These are phyloP conservation scores for Megalurothrips usitatus DNA, from an alignment of 2,888 invertebrate genomes.

Conservation along the genomic window DNA sequence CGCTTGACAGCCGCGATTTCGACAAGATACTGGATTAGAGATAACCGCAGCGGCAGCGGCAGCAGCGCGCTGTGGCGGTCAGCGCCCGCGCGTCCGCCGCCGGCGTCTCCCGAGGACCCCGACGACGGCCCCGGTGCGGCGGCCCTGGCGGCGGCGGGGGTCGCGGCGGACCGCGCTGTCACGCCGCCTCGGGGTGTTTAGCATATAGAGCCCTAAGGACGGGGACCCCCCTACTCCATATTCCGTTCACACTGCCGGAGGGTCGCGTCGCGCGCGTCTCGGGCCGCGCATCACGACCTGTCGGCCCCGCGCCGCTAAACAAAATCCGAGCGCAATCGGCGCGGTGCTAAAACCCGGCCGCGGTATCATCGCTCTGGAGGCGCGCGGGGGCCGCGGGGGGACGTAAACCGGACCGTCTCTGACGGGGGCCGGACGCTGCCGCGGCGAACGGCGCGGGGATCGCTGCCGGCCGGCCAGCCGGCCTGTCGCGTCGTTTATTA, in stretches of 20 bases:
- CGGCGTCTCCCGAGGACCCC: too few relatives aligned
- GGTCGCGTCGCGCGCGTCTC: too few relatives aligned
- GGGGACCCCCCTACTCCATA: neutral
- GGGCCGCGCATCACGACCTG: too few relatives aligned
- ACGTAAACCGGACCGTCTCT: too few relatives aligned
- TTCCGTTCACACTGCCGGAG: constrained; percentile 8
- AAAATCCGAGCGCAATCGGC: too few relatives aligned
- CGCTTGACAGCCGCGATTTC: neutral
- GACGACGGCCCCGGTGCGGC: too few relatives aligned
- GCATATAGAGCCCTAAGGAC: constrained; percentile 23
- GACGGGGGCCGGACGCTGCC: neutral
- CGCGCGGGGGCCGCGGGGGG: neutral
- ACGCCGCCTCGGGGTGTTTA: neutral
- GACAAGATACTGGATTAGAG: neutral
- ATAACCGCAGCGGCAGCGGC: neutral
- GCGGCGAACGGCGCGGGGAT: neutral
- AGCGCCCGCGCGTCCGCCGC: too few relatives aligned
- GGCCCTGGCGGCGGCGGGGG: too few relatives aligned
- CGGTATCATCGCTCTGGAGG: neutral
- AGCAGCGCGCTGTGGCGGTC: too few relatives aligned
- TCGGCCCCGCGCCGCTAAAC: too few relatives aligned
- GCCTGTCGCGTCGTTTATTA: neutral
- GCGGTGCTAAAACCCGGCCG: too few relatives aligned
- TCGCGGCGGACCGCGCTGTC: neutral
- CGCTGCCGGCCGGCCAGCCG: neutral